Evolutionary conservation across 2,888 invertebrate species (phyloP), one percentile per base, ranked within the genome.

Genomic region (Sphaeridia pumilis): DNA sequence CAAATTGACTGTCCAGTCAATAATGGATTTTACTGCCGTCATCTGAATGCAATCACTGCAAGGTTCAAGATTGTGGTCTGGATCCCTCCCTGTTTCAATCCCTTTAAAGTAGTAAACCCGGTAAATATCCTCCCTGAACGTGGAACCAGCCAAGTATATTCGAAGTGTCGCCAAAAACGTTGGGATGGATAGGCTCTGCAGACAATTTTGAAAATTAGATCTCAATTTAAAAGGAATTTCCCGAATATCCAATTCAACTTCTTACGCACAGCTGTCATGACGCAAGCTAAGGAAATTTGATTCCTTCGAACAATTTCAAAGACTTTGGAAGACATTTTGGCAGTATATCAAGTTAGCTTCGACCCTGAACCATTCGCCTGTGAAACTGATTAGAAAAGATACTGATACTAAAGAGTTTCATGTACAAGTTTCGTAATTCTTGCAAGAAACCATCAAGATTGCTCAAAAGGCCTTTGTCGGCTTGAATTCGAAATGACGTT

Each of bases 191-290:
- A 52, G 27, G 7, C 27, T 47, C 52, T 52, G 42, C 4, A 12
- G 7, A 20, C 7, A 14, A 31, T 10, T 31, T 14, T 10, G 31
- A 14, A 31, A 14, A 31, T 31, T 31, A 14, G 10, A 31, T 10
- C 10, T 7, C 7, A 31, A 10, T 31, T 10, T 31, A 10, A 31
- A 10, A 14, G 14, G 14, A 10, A 10, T 31, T 31, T 10, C 14
- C 31, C 31, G 7, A 31, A 10, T 31, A 7, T n/a, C n/a, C n/a
- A n/a, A n/a, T n/a, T n/a, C n/a, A n/a, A n/a, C n/a, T n/a, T n/a
- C n/a, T n/a, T n/a, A 36, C 47, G 46, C 46, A 52, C 52, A 24
- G 46, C 43, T 24, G 52, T 24, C 20, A 52, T 24, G 3, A 46
- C 26, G 24, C 52, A 52, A 10, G 52, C 38, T 5, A 52, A 24